Percentiles rank a stretch among this genome's conserved stretches.
Evolutionary conservation across 2,113 vertebrate species (phyloP).

Genomic region (Lycocorax pyrrhopterus): DNA sequence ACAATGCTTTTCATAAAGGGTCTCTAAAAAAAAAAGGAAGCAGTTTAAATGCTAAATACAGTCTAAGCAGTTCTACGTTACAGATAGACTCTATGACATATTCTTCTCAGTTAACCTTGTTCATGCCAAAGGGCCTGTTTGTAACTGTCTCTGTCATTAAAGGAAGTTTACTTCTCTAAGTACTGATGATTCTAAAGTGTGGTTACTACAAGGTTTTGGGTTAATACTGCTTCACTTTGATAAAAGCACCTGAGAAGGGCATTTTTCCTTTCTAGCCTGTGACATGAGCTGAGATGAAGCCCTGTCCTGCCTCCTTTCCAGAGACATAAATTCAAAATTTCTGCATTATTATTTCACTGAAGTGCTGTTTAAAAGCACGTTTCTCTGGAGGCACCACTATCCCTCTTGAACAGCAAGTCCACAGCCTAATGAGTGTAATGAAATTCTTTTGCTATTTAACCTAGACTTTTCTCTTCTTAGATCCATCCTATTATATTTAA

Average conservation of each 20-base stretch:
- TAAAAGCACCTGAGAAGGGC: neutral
- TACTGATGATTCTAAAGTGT: neutral
- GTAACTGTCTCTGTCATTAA: neutral
- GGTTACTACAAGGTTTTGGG: neutral
- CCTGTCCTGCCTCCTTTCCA: neutral
- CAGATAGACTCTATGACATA: neutral
- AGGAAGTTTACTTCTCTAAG: neutral
- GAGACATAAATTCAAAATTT: neutral
- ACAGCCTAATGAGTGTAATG: neutral
- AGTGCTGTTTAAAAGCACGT: neutral
- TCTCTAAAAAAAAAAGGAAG: neutral
- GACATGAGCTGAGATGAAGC: neutral
- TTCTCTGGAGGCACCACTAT: neutral
- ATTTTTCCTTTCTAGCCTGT: neutral
- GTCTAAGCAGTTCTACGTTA: neutral
- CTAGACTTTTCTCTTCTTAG: neutral
- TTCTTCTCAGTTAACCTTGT: neutral
- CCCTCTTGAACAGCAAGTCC: neutral
- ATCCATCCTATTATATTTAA: neutral
- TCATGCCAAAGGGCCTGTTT: neutral
- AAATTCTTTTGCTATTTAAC: neutral
- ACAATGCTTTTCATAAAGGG: neutral
- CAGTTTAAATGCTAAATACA: neutral
- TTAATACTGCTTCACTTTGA: neutral
- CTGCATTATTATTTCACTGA: neutral